Percentiles rank a stretch among this genome's conserved stretches.
Evolutionary conservation across 2,113 vertebrate species (phyloP).

Genomic region (Pterocles burchelli): DNA sequence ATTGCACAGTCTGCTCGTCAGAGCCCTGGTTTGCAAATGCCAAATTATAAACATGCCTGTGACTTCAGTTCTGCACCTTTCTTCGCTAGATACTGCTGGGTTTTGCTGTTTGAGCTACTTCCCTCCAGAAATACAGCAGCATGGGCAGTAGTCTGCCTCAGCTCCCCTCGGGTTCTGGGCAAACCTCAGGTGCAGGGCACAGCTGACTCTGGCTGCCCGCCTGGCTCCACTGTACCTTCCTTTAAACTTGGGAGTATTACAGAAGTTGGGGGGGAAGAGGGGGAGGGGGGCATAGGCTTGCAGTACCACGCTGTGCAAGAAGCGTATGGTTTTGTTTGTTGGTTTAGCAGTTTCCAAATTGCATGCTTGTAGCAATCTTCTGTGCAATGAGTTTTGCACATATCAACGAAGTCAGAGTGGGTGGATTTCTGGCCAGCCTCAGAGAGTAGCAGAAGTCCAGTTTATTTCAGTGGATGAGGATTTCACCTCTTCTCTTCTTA

Average conservation of each 20-base stretch:
- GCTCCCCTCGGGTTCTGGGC: neutral
- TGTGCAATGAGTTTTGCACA: neutral
- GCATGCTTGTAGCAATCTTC: neutral
- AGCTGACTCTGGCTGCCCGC: neutral
- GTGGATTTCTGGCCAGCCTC: neutral
- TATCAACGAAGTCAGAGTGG: fast-evolving
- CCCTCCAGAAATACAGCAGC: neutral
- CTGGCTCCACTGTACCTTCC: neutral
- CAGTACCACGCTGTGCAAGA: neutral
- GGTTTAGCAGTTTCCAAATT: neutral
- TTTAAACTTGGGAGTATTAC: neutral
- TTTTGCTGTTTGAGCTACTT: neutral
- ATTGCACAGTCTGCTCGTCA: neutral
- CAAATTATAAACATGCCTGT: neutral
- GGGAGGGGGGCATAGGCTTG: neutral
- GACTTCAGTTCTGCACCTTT: neutral
- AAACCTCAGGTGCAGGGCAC: fast-evolving
- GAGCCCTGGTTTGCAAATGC: neutral
- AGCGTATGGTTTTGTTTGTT: neutral
- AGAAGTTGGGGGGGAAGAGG: neutral
- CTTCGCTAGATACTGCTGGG: neutral
- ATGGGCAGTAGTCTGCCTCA: neutral
- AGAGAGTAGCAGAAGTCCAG: neutral
- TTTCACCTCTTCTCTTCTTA: neutral
- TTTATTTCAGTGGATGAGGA: neutral